Conservation (phyloP, 1,140 invertebrate species). For the Bombus affinis region DNA sequence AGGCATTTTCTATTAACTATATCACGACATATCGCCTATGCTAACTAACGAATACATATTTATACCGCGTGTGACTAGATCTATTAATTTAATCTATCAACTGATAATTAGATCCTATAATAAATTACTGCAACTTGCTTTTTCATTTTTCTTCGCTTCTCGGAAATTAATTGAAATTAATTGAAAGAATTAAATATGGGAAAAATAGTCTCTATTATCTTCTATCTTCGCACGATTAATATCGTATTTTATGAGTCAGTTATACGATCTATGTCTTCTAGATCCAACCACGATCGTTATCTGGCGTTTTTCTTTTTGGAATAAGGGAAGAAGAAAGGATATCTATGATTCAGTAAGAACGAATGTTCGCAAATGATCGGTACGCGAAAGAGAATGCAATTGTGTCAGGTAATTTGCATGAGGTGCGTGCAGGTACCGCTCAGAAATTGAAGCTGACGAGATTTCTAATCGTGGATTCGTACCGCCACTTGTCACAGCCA, state of each 20-base stretch:
- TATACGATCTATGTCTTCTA: not conserved
- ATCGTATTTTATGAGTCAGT: not conserved
- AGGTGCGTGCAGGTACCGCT: slow-evolving; percentile 31
- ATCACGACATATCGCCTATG: too few species aligned
- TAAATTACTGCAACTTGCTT: too few species aligned
- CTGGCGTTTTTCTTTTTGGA: not conserved
- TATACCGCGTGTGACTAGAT: too few species aligned
- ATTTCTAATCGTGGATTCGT: slow-evolving; percentile 40
- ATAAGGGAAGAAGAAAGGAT: not conserved
- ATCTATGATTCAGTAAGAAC: slow-evolving; percentile 48
- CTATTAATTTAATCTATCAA: too few species aligned
- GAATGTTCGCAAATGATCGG: slow-evolving; percentile 42
- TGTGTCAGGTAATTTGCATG: slow-evolving; percentile 53
- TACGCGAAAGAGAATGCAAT: slow-evolving; percentile 53
- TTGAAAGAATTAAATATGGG: not conserved
- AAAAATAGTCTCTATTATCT: not conserved
- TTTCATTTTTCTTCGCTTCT: too few species aligned
- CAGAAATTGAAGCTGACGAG: slow-evolving; percentile 47
- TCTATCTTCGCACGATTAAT: not conserved
- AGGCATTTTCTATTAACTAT: too few species aligned
- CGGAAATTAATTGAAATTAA: not conserved
- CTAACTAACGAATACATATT: too few species aligned
- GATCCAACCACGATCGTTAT: not conserved
- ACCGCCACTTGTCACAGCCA: slow-evolving; percentile 10
- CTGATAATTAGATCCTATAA: too few species aligned